Evolutionary conservation across 2,113 vertebrate species (phyloP).

Genomic region (Progne subis): DNA sequence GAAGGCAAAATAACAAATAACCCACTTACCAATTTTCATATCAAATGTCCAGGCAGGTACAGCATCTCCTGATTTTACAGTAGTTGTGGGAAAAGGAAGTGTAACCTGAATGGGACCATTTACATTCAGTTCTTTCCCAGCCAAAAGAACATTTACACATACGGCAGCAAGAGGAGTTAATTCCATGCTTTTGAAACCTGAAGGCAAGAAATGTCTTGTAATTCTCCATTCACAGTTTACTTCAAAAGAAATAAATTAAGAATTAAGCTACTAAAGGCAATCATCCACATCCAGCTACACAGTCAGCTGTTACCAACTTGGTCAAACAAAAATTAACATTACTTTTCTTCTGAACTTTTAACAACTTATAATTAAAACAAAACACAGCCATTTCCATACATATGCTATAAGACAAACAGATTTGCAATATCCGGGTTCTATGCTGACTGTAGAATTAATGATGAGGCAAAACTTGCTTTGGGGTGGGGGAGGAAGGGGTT

Average conservation of each 20-base stretch:
- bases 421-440: not conserved
- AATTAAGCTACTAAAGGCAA: not conserved
- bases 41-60: slow-evolving; percentile 91
- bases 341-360: not conserved
- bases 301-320: not conserved
- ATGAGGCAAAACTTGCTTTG: not conserved
- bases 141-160: slow-evolving; percentile 81
- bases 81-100: slow-evolving; percentile 79
- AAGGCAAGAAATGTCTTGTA: not conserved
- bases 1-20: not conserved
- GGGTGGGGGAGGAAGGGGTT: not conserved
- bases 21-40: slow-evolving; percentile 82
- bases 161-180: slow-evolving; percentile 85
- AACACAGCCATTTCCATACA: not conserved
- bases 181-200: slow-evolving; percentile 84
- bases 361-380: not conserved
- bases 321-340: not conserved
- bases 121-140: slow-evolving; percentile 82
- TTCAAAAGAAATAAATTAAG: not conserved
- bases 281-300: not conserved
- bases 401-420: not conserved
- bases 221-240: not conserved
- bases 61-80: slow-evolving; percentile 76
- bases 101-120: slow-evolving; percentile 87
- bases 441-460: not conserved